phyloP scores from a whole-genome alignment of 2,888 invertebrate species.

The Geophilus truncorum region DNA sequence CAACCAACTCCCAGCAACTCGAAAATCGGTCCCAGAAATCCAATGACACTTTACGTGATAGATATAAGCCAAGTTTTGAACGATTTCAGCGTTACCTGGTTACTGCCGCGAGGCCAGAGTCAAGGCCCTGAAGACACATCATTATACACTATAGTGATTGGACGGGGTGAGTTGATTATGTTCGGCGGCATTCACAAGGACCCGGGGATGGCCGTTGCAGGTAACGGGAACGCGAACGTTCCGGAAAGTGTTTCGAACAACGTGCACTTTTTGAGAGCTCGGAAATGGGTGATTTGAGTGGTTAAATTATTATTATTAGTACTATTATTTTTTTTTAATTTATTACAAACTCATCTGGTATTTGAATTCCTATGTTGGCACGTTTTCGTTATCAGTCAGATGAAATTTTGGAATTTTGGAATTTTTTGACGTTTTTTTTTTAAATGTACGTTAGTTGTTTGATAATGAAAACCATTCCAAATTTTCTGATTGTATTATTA shows the following conservation, averaged over 20 bases:
- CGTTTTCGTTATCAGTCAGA: too few relatives aligned
- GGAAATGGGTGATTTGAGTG: slow-evolving; percentile 45
- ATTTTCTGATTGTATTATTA: neutral
- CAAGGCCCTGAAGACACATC: slow-evolving; percentile 75
- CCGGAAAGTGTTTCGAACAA: slow-evolving; percentile 68
- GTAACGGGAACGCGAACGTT: neutral
- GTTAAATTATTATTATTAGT: neutral
- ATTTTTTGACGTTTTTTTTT: too few relatives aligned
- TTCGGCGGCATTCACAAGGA: slow-evolving; percentile 89
- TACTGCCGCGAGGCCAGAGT: slow-evolving; percentile 34
- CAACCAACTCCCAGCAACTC: neutral
- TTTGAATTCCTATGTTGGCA: too few relatives aligned
- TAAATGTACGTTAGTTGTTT: too few relatives aligned
- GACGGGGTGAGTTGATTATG: slow-evolving; percentile 86
- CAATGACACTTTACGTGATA: slow-evolving; percentile 75
- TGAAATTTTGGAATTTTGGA: too few relatives aligned
- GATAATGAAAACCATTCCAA: neutral
- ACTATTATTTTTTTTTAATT: neutral
- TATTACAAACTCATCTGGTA: neutral
- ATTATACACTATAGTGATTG: slow-evolving; percentile 80
- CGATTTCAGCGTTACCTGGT: slow-evolving; percentile 56
- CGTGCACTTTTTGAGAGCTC: slow-evolving; percentile 68
- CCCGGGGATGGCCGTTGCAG: slow-evolving; percentile 56
- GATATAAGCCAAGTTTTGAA: slow-evolving; percentile 70
- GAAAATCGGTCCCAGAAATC: slow-evolving; percentile 52